Evolutionary conservation across 1,140 invertebrate species (phyloP), one percentile per base, ranked within the genome.

Genomic region (Dinothrombium tinctorium): DNA sequence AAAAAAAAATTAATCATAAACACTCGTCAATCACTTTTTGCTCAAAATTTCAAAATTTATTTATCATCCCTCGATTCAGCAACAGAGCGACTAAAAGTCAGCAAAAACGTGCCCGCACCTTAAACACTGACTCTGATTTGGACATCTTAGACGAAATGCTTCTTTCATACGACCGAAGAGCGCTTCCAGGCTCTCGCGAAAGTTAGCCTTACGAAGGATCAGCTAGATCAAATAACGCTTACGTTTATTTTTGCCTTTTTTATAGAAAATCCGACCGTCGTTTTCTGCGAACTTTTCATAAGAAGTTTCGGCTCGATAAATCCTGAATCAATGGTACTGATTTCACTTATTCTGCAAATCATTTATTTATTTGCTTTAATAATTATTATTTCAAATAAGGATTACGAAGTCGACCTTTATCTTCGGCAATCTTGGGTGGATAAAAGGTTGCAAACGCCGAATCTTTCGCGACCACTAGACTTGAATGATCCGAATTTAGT

Each of bases 401-500:
- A 58, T 31, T 57, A 56, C 38, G 51, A 44, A 7, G 58, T 60
- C 5, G 60, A 64, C 40, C 51, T 63, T 45, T 66, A 64, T 25
- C 59, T 63, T 38, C 20, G 41, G n/a, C 43, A 45, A 29, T 23
- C n/a, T n/a, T 45, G 43, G 43, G 11, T 33, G 7, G 43, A 45
- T 36, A 41, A 43, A 14, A 21, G 43, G 20, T 25, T 45, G 20
- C 51, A 57, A 36, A 59, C 63, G 44, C 50, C 58, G n/a, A 59
- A 64, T 21, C 57, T 66, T 14, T 62, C 60, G 2, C 57, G 63
- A 42, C 54, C 65, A 0, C 50, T 69, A 4, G 62, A 68, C 44
- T 51, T 69, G 4, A 69, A 65, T 47, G 67, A 69, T 50, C 63
- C 63, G 3, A 61, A 62, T 37, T 51, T 71, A 29, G 63, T 71